A percentile compares a stretch with the other conserved stretches of the same genome.
Conservation (phyloP, 2,888 invertebrate species). For the Eulithis prunata region DNA sequence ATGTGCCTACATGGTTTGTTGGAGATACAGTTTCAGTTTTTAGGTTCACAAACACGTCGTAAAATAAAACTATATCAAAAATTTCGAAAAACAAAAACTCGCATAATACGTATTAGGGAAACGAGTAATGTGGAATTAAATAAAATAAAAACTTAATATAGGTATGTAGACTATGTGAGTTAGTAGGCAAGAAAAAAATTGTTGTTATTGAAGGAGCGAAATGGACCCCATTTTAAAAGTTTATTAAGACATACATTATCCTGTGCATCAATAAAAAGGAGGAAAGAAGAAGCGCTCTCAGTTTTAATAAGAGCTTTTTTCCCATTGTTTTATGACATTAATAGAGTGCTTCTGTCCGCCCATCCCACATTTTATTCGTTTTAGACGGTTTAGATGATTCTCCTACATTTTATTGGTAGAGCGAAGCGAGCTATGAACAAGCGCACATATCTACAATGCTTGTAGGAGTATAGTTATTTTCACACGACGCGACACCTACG, state of each 20-base stretch:
- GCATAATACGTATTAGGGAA: no score
- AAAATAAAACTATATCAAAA: slow-evolving; percentile 25
- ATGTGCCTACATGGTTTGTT: slow-evolving; percentile 9
- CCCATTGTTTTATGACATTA: slow-evolving; percentile 59
- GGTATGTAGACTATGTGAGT: no score
- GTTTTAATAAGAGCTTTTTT: slow-evolving; percentile 52
- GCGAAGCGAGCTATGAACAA: no score
- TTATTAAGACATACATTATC: slow-evolving; percentile 58
- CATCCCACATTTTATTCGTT: slow-evolving; percentile 6
- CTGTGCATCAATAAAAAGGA: slow-evolving; percentile 59
- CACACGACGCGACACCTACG: no score
- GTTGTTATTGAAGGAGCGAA: no score
- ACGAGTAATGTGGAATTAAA: no score
- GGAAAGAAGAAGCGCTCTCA: slow-evolving; percentile 50
- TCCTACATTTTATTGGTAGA: no score
- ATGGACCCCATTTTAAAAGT: slow-evolving; percentile 48
- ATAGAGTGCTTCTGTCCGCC: slow-evolving; percentile 49
- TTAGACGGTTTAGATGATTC: background rate
- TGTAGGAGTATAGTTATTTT: no score
- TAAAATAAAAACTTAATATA: no score
- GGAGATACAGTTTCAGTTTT: slow-evolving; percentile 18
- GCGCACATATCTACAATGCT: no score
- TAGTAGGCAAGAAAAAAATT: no score
- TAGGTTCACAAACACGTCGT: slow-evolving; percentile 15
- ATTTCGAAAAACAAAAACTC: slow-evolving; percentile 38